Evolutionary conservation across 1,140 invertebrate species (phyloP), one percentile per base, ranked within the genome.

Genomic region (Homalodisca vitripennis): DNA sequence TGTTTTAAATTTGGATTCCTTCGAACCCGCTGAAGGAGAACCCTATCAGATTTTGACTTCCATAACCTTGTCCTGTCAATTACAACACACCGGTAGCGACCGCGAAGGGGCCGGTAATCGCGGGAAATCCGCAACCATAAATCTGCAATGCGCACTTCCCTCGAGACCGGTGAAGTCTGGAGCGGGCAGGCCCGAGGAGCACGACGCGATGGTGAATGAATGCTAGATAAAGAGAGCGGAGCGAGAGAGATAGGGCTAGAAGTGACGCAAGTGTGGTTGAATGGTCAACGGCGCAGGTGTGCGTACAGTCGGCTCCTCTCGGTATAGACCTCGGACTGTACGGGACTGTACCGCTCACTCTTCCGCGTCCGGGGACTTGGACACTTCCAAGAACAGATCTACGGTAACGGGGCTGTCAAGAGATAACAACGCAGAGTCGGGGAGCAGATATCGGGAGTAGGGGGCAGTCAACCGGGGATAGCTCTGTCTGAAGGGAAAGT

Each of bases 261-360:
- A 17, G 17, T 41, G 34, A 41, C 34, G 34, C 34, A 41, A 41
- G 55, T n/a, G 27, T 26, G n/a, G 22, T 60, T 22, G 29, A 60
- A 27, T 22, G 55, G 6, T 30, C 22, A 60, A 26, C 27, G 24
- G 55, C 55, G 27, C 48, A 51, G 55, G 55, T 60, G 55, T 60
- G 55, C 27, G 55, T 60, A 60, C 55, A 29, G 14, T 60, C 55
- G 22, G 14, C 2, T 60, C 55, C 24, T 2, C 55, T 6, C 2
- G 6, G 2, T 26, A n/a, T 60, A 60, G 55, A 60, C 55, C 55
- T 60, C 22, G 55, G 14, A 6, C 13, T 6, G 55, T 24, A 60
- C 55, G 3, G n/a, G 55, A 60, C 55, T 60, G 55, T 60, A 60
- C 55, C n/a, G 20, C 27, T 6, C 3, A 6, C 3, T 30, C 55